Base-by-base conservation (phyloP, 2,113 vertebrate genomes). In the Murina feae region DNA sequence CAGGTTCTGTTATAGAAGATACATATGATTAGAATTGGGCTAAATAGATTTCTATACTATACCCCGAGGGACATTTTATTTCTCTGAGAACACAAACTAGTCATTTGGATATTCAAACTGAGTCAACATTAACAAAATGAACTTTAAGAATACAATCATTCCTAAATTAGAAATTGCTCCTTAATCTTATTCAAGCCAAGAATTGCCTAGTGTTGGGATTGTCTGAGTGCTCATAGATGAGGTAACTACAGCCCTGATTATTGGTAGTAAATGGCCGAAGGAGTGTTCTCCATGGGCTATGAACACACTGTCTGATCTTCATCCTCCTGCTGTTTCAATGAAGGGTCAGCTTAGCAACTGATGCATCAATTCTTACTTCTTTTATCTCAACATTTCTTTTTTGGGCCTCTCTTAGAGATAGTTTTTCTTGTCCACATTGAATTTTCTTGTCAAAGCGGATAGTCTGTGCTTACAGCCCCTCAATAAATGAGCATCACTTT, bases 381-480 rank as follows among this genome's bases (percentile, higher is more conserved):
- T 95, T 84, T 79, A 65, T 66, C 89, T 90, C 76, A 93, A 76
- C 25, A 10, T 92, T 93, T 81, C 14, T 69, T 74, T 94, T 68
- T 81, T 86, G 7, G 4, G 12, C 55, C 13, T 18, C 28, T 58
- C 14, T 80, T 71, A 32, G 84, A 90, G 72, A n/a, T 21, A 79
- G 4, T 66, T 37, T 80, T 94, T 60, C 39, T 86, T 17, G 30
- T 93, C 13, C 68, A 93, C 65, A 75, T 47, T 92, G 74, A 94
- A 93, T 93, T 96, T 93, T 74, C 18, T 65, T 92, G 85, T 55
- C 90, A 90, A 90, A 92, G 37, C 71, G 93, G 95, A 83, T 96
- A 95, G 68, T 42, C 63, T 63, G 58, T 90, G 18, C 60, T 93
- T 39, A 82, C 42, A 79, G 60, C 32, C 44, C 93, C 58, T 95